Conservation (phyloP, 2,888 invertebrate genomes). For the Theristus sp. region DNA sequence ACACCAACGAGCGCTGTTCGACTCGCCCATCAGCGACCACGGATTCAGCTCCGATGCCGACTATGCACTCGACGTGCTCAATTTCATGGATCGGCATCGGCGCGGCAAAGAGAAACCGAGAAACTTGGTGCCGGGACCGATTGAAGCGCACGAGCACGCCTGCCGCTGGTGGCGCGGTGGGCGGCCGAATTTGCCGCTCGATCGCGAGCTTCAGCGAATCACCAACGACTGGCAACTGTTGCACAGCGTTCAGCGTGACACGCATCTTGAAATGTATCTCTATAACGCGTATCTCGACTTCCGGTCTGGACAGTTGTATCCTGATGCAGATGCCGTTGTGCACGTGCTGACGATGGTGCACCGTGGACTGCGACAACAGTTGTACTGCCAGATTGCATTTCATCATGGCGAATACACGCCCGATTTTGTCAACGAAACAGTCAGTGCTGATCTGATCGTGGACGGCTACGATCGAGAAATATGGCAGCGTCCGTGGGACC, state of each 20-base stretch:
- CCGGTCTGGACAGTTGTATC: constrained; percentile 10
- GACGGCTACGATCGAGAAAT: constrained; percentile 13
- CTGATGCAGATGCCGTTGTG: neutral
- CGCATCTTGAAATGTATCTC: constrained; percentile 6
- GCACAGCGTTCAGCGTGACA: constrained; percentile 2
- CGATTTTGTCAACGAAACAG: neutral
- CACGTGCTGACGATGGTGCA: constrained; percentile 5
- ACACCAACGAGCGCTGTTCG: no score
- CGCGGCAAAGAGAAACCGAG: neutral
- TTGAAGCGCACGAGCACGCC: neutral
- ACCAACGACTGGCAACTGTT: constrained; percentile 10
- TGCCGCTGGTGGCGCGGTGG: neutral
- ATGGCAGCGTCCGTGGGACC: constrained; percentile 28
- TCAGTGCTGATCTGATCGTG: neutral
- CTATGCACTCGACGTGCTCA: neutral
- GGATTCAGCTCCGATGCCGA: neutral
- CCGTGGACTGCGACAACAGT: neutral
- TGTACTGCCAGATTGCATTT: constrained; percentile 8
- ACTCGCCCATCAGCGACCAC: neutral
- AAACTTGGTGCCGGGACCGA: neutral
- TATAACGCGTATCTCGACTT: constrained; percentile 22
- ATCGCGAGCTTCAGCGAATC: neutral
- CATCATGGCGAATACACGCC: no score
- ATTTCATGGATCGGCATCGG: constrained; percentile 2
- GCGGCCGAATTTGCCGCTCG: neutral